Evolutionary conservation across 2,797 vertebrate species (phyloP).

Genomic region (Bucorvus abyssinicus): DNA sequence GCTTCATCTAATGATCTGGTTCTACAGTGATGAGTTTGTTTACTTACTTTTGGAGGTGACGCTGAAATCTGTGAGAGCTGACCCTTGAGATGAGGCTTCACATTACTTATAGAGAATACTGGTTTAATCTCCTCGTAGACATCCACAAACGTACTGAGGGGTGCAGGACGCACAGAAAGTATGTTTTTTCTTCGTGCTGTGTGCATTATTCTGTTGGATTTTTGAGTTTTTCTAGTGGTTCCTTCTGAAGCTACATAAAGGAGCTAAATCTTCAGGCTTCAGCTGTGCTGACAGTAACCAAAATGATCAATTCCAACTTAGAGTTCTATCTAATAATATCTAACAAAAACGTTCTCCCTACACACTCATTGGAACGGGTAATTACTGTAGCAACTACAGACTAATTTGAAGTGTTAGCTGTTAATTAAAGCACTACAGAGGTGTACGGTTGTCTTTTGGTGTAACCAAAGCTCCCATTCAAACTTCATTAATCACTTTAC

Average conservation of each 20-base stretch:
- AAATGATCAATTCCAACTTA: neutral
- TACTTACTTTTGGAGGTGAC: neutral
- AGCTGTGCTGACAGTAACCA: neutral
- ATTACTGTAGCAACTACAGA: conserved; percentile 77
- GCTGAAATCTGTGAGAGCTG: neutral
- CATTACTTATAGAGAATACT: neutral
- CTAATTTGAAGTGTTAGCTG: conserved; percentile 83
- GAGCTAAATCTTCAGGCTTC: neutral
- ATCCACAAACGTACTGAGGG: rapidly evolving
- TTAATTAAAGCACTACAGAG: conserved; percentile 88
- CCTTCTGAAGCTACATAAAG: neutral
- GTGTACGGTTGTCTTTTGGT: conserved; percentile 82
- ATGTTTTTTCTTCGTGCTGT: neutral
- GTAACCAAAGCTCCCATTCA: conserved; percentile 83
- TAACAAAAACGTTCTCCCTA: conserved; percentile 27
- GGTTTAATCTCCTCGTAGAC: neutral
- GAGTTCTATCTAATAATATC: neutral
- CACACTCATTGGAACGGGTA: conserved; percentile 69
- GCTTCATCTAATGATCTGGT: neutral
- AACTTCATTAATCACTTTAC: conserved; percentile 83
- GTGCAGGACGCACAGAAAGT: neutral
- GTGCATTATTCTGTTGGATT: rapidly evolving
- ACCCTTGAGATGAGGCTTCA: neutral
- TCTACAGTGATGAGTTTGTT: neutral
- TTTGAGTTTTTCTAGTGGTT: neutral